Conservation (phyloP, 2,888 invertebrate genomes). For the Erebia epiphron region DNA sequence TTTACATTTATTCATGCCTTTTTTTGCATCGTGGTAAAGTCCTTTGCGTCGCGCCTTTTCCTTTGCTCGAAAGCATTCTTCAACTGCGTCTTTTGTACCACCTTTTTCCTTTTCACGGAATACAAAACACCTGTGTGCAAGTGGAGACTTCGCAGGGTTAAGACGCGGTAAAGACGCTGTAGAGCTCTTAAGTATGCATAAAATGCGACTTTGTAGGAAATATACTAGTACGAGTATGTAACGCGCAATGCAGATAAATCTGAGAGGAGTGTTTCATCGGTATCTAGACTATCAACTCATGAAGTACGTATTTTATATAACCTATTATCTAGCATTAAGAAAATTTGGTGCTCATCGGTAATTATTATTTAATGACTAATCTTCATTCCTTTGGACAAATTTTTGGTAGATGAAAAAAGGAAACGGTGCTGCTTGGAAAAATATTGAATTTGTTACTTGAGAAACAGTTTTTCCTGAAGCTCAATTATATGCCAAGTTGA, state of each 20-base stretch:
- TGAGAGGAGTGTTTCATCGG: neutral
- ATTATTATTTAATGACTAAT: no score
- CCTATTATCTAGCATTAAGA: no score
- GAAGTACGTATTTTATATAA: no score
- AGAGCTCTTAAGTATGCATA: constrained; percentile 21
- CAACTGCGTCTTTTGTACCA: constrained; percentile 32
- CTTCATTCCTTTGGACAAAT: no score
- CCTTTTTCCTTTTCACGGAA: constrained; percentile 26
- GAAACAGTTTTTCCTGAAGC: neutral
- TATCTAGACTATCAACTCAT: no score
- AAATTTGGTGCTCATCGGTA: no score
- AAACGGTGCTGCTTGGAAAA: no score
- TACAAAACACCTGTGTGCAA: constrained; percentile 27
- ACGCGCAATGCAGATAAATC: neutral
- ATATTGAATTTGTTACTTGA: no score
- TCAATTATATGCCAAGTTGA: no score
- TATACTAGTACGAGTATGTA: neutral
- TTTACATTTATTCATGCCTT: neutral
- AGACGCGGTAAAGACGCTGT: constrained; percentile 16
- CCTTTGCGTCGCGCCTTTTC: constrained; percentile 32
- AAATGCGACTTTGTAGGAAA: constrained; percentile 14
- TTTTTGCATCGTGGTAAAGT: constrained; percentile 19
- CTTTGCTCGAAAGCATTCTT: constrained; percentile 33
- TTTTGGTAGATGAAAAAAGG: no score
- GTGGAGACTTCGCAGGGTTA: constrained; percentile 23